phyloP scores from a whole-genome alignment of 2,113 vertebrate genomes.

The Numenius arquata region DNA sequence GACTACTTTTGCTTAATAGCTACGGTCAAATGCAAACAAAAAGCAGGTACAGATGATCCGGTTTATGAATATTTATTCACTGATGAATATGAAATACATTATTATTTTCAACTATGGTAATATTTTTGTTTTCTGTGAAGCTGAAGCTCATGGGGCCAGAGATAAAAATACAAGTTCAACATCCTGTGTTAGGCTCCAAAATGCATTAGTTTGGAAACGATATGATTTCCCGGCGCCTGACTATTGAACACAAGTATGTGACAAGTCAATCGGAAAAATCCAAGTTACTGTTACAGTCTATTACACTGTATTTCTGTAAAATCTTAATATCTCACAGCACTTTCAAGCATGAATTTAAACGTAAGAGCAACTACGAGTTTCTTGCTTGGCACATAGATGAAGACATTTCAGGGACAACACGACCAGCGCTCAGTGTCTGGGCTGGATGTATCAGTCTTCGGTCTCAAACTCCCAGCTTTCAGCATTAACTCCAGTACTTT shows the following conservation, averaged over 20 bases:
- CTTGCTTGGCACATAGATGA: not conserved
- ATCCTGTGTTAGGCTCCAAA: too few species aligned
- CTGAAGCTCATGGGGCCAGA: not conserved
- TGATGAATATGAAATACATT: not conserved
- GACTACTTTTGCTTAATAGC: not conserved
- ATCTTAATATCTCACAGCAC: not conserved
- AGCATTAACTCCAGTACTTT: not conserved
- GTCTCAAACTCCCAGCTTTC: not conserved
- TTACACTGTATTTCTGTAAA: not conserved
- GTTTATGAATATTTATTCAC: not conserved
- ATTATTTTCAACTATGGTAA: not conserved
- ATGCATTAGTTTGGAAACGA: not conserved
- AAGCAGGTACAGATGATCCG: not conserved
- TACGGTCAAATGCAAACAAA: not conserved
- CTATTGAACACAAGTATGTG: not conserved
- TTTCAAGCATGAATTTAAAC: not conserved
- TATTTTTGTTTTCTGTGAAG: not conserved
- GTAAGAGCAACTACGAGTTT: not conserved
- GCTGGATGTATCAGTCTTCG: not conserved
- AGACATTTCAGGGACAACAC: not conserved
- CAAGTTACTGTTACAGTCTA: not conserved
- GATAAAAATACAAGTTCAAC: too few species aligned
- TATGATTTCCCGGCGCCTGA: not conserved
- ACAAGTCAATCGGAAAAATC: not conserved
- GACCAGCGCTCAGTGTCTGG: fast-evolving